phyloP scores from a whole-genome alignment of 2,113 vertebrate species.

The Nipponia nippon region DNA sequence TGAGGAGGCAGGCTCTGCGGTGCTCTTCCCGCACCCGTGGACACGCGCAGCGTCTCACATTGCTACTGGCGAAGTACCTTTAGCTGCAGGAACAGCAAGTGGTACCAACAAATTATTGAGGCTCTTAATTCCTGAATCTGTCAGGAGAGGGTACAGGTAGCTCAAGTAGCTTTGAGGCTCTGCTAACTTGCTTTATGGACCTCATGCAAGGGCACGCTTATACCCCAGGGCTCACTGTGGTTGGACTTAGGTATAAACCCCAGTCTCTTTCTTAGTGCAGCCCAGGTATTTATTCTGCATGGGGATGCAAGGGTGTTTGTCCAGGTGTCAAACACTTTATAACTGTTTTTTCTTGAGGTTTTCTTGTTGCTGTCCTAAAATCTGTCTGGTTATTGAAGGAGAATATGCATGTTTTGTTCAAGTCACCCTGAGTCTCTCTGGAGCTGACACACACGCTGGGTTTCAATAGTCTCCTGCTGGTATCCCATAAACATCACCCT shows the following conservation, averaged over 20 bases:
- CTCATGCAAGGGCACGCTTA: background rate
- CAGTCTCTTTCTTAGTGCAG: background rate
- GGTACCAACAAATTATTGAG: background rate
- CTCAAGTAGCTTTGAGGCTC: background rate
- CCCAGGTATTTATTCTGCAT: background rate
- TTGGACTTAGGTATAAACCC: background rate
- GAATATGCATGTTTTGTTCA: rapidly evolving
- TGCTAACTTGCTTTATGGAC: background rate
- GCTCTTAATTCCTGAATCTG: background rate
- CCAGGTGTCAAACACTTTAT: background rate
- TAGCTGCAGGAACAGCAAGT: background rate
- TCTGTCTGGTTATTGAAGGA: background rate
- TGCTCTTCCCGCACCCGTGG: background rate
- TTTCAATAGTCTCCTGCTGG: background rate
- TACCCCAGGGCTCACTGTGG: rapidly evolving
- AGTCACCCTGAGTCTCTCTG: background rate
- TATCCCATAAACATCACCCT: background rate
- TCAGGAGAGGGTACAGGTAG: background rate
- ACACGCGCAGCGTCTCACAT: rapidly evolving
- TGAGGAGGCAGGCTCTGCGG: background rate
- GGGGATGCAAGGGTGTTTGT: background rate
- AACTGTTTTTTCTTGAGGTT: background rate
- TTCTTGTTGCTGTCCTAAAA: background rate
- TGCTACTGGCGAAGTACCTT: background rate
- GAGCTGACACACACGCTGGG: background rate